Conservation (phyloP, 2,113 vertebrate genomes). For the Colaptes auratus region DNA sequence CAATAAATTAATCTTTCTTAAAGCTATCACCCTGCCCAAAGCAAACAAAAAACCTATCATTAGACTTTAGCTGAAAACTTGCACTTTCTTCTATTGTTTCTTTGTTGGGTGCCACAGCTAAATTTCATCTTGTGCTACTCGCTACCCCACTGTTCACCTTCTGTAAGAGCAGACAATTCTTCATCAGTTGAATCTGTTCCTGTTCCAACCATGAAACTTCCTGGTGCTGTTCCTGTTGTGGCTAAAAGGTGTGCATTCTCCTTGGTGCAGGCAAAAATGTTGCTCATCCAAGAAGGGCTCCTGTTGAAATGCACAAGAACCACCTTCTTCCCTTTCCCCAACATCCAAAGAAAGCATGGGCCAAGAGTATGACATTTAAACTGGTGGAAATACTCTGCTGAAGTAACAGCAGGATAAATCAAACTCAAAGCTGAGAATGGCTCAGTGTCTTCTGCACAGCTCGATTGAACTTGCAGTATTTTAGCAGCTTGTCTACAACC, state of each 20-base stretch:
- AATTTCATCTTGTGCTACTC: background rate
- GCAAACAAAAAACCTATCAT: background rate
- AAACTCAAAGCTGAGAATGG: background rate
- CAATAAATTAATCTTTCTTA: background rate
- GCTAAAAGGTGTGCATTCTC: background rate
- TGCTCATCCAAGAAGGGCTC: background rate
- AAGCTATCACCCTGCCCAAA: background rate
- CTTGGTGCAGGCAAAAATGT: background rate
- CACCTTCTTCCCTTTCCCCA: background rate
- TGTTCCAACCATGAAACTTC: background rate
- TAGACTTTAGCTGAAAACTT: background rate
- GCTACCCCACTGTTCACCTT: background rate
- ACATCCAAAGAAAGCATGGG: background rate
- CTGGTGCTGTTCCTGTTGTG: background rate
- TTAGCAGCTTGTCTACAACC: background rate
- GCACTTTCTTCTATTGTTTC: background rate
- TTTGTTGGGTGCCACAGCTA: background rate
- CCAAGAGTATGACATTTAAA: background rate
- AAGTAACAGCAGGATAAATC: background rate
- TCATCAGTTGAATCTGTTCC: background rate
- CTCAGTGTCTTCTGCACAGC: background rate
- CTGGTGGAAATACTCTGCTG: background rate
- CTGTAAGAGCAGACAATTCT: background rate
- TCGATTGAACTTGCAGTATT: background rate
- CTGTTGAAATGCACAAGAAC: background rate